Evolutionary conservation across 2,797 vertebrate genomes (phyloP).

Genomic region (Coregonus ussuriensis): DNA sequence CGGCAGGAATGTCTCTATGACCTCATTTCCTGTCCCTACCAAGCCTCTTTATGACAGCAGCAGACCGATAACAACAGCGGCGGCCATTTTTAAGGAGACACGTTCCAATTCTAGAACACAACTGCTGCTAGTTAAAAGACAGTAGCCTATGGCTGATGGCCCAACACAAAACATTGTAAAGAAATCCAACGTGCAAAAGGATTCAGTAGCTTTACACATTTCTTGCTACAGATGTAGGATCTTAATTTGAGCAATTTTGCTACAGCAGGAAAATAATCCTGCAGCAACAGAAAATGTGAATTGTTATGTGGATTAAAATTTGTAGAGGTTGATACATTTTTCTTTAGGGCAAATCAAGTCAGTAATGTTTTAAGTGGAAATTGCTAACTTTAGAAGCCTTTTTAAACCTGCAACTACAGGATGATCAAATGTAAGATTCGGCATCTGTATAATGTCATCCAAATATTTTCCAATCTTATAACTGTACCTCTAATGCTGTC

Average conservation of each 20-base stretch:
- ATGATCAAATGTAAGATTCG: too few relatives aligned
- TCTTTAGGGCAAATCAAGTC: too few relatives aligned
- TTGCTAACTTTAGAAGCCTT: too few relatives aligned
- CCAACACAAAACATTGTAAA: background rate
- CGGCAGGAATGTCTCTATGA: constrained; percentile 49
- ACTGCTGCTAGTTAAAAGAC: background rate
- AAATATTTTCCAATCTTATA: background rate
- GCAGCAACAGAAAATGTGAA: too few relatives aligned
- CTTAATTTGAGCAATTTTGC: too few relatives aligned
- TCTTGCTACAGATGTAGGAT: background rate
- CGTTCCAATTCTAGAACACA: background rate
- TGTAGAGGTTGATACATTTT: too few relatives aligned
- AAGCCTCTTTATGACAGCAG: constrained; percentile 58
- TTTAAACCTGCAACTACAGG: too few relatives aligned
- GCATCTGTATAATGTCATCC: background rate
- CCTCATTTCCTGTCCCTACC: constrained; percentile 54
- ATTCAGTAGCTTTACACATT: background rate
- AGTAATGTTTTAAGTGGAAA: too few relatives aligned
- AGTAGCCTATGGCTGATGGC: background rate
- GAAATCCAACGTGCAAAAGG: background rate
- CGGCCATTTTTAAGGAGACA: background rate
- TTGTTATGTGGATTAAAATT: too few relatives aligned
- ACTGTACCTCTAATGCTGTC: background rate
- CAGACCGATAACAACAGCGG: constrained; percentile 43
- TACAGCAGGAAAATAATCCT: too few relatives aligned